A percentile compares a stretch with the other conserved stretches of the same genome.
Evolutionary conservation across 2,888 invertebrate species (phyloP).

Genomic region (Rhamphomyia laevipes): DNA sequence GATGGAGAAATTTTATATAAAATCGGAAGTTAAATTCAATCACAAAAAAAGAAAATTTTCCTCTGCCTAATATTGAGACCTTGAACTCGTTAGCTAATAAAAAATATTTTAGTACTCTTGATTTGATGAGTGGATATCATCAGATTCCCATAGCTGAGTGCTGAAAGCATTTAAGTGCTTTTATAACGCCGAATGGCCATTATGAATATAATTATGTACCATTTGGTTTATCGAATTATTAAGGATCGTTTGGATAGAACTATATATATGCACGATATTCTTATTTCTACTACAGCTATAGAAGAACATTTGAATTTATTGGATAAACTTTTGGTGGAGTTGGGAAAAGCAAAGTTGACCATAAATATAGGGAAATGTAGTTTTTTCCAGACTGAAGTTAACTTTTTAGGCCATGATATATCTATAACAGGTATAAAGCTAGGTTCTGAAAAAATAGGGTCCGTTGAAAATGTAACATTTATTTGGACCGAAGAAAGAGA

Average conservation of each 20-base stretch:
- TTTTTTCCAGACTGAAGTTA: too few relatives aligned
- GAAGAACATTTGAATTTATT: slow-evolving; percentile 1
- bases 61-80: too few relatives aligned
- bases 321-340: background rate
- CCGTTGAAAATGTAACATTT: slow-evolving; percentile 12
- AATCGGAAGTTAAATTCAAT: too few relatives aligned
- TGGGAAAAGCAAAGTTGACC: background rate
- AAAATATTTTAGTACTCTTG: too few relatives aligned
- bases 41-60: too few relatives aligned
- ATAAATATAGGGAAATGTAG: background rate
- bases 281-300: background rate
- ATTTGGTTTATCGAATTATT: slow-evolving; percentile 16
- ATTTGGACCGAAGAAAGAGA: slow-evolving; percentile 13
- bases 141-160: too few relatives aligned
- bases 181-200: too few relatives aligned
- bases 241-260: background rate
- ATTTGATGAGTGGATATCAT: too few relatives aligned
- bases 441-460: slow-evolving; percentile 16
- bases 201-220: slow-evolving; percentile 22
- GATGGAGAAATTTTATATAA: too few relatives aligned
- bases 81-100: too few relatives aligned
- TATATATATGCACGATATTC: slow-evolving; percentile 1
- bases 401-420: too few relatives aligned
- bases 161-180: too few relatives aligned
- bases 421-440: background rate